These are phyloP conservation scores for Zootermopsis nevadensis DNA, from an alignment of 2,888 invertebrate genomes.

Conservation along the genomic window DNA sequence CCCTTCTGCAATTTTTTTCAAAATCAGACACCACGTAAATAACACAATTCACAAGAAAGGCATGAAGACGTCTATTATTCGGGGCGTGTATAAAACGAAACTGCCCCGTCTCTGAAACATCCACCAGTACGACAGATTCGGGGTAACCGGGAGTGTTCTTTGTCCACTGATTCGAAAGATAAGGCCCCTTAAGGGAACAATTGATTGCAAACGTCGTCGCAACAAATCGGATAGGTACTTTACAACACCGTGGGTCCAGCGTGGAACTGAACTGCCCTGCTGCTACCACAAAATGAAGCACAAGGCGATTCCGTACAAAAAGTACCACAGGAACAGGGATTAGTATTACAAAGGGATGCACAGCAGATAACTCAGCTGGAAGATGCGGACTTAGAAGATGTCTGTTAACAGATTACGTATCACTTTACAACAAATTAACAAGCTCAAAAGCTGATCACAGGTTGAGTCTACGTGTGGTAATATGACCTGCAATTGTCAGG, in stretches of 20 bases:
- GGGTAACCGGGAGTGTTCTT: neutral
- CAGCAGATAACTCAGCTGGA: too few species aligned
- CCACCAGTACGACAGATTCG: neutral
- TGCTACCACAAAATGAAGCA: neutral
- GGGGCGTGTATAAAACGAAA: neutral
- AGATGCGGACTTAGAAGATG: too few species aligned
- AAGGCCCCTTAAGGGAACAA: neutral
- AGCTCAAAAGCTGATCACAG: too few species aligned
- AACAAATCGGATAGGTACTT: neutral
- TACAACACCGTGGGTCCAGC: neutral
- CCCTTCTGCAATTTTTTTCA: too few species aligned
- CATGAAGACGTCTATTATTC: neutral
- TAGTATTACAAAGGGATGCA: too few species aligned
- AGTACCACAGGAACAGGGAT: too few species aligned
- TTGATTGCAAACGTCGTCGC: neutral
- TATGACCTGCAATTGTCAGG: too few species aligned
- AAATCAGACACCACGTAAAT: too few species aligned
- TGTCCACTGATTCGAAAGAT: neutral
- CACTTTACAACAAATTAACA: too few species aligned
- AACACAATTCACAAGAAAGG: neutral
- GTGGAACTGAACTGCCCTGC: neutral
- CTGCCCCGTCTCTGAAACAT: neutral
- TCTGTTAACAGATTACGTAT: too few species aligned
- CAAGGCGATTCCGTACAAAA: neutral
- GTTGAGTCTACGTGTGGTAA: too few species aligned